Evolutionary conservation across 2,113 vertebrate genomes (phyloP), one percentile per base, ranked within the genome.

Genomic region (Cyprinus carpio): DNA sequence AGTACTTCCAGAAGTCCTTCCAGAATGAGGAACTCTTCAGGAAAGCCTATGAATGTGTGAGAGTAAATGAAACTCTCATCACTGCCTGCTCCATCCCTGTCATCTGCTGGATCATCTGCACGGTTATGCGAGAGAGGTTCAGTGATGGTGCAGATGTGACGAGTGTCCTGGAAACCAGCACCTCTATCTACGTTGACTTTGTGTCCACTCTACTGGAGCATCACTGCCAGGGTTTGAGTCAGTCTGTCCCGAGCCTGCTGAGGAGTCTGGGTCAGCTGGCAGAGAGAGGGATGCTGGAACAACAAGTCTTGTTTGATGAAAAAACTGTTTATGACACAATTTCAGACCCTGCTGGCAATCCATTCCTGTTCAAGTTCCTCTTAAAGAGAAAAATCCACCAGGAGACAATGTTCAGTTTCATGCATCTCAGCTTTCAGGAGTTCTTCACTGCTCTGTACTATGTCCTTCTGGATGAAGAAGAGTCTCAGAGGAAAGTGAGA

Each of bases 81-180:
- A 82, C 84, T 9, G 60, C 64, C 31, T 85, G 84, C 23, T 78
- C 75, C n/a, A 62, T 77, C 31, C 87, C 87, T 6, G 71, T 88
- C 9, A 64, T 88, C 72, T 83, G 87, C 79, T 88, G 79, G 79
- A 88, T 88, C 56, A 58, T 85, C n/a, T 85, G 29, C n/a, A 58
- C 2, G 56, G 20, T 58, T 0, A 8, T 58, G 56, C 20, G 8
- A 58, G 51, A 72, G 46, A 83, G n/a, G 31, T 62, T 40, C 18
- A 43, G 23, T 25, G 23, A 72, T 27, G 51, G 67, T 18, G 12
- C 3, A 58, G 46, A 75, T 54, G 13, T 83, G 23, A 83, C 6
- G 18, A 40, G 49, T 7, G 43, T 34, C 2, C 11, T 87, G 49
- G 74, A 87, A 62, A 87, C 86, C 8, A 84, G 46, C 75, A 83